Conservation (phyloP, 2,888 invertebrate species). For the Apodemia zela region DNA sequence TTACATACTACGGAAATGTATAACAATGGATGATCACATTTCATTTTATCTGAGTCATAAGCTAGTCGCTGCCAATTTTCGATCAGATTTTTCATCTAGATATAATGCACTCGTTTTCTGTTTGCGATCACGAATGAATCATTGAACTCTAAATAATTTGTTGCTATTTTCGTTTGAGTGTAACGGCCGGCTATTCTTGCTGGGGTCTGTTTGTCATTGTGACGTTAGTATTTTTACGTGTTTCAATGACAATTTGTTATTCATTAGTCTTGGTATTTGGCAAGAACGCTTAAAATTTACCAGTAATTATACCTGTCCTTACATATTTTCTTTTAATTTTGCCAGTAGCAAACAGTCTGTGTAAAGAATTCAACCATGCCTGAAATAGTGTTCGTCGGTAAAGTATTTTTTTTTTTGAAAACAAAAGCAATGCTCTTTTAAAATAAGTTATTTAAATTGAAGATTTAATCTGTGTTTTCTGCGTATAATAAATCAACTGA, state of each 20-base stretch:
- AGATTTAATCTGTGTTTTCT: background rate
- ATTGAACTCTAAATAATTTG: slow-evolving; percentile 43
- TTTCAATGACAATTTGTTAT: slow-evolving; percentile 34
- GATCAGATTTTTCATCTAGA: slow-evolving; percentile 15
- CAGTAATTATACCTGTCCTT: slow-evolving; percentile 12
- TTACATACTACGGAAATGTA: background rate
- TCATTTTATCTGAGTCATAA: slow-evolving; percentile 20
- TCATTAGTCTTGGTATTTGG: slow-evolving; percentile 61
- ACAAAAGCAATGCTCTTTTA: slow-evolving; percentile 22
- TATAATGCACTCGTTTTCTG: slow-evolving; percentile 17
- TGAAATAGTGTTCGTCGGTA: slow-evolving; percentile 65
- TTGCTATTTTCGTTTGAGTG: slow-evolving; percentile 46
- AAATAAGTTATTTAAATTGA: background rate
- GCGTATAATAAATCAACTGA: slow-evolving; percentile 9
- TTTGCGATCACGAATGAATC: slow-evolving; percentile 43
- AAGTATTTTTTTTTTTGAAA: slow-evolving; percentile 37
- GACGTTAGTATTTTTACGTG: slow-evolving; percentile 33
- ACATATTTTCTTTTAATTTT: slow-evolving; percentile 42
- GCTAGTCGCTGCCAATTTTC: slow-evolving; percentile 20
- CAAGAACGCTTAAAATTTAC: slow-evolving; percentile 40
- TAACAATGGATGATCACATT: slow-evolving; percentile 12
- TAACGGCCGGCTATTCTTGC: slow-evolving; percentile 43
- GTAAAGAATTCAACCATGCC: slow-evolving; percentile 56
- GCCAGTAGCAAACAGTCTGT: slow-evolving; percentile 33
- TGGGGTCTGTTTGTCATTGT: slow-evolving; percentile 18